phyloP scores from a whole-genome alignment of 1,140 invertebrate genomes.

The Drosophila tristis region DNA sequence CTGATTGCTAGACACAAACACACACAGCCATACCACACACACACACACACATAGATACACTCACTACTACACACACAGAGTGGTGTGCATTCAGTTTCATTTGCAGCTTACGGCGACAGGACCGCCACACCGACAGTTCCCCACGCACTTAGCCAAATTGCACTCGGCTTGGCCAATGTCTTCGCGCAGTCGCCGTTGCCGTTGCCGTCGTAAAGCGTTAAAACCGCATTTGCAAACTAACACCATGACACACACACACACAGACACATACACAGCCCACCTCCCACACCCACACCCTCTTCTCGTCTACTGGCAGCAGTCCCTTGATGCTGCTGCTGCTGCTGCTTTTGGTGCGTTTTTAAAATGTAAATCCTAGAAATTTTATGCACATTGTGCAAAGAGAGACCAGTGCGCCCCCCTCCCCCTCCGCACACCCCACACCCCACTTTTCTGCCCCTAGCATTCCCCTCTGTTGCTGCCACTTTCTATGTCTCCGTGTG shows the following conservation, averaged over 20 bases:
- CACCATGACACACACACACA: slow-evolving; percentile 32
- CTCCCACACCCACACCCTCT: not conserved
- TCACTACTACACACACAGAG: slow-evolving; percentile 2
- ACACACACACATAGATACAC: slow-evolving; percentile 17
- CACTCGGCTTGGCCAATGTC: slow-evolving; percentile 70
- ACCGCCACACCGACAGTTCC: slow-evolving; percentile 9
- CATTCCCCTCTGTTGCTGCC: not conserved
- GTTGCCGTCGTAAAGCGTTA: slow-evolving; percentile 69
- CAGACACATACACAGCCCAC: slow-evolving; percentile 10
- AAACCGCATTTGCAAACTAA: slow-evolving; percentile 78
- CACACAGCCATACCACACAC: slow-evolving; percentile 3
- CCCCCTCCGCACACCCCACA: too few relatives aligned
- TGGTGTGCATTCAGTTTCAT: slow-evolving; percentile 63
- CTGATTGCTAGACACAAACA: slow-evolving; percentile 60
- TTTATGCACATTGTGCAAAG: slow-evolving; percentile 72
- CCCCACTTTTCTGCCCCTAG: too few relatives aligned
- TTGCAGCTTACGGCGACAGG: slow-evolving; percentile 36
- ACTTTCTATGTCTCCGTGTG: slow-evolving; percentile 6
- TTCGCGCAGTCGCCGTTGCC: slow-evolving; percentile 55
- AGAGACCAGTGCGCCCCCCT: slow-evolving; percentile 5
- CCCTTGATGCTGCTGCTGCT: slow-evolving; percentile 6
- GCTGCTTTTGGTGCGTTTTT: slow-evolving; percentile 61
- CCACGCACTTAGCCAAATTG: slow-evolving; percentile 79
- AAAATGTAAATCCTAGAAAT: slow-evolving; percentile 80
- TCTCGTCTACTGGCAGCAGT: not conserved